phyloP scores from a whole-genome alignment of 2,113 vertebrate species.

The Sprattus sprattus region DNA sequence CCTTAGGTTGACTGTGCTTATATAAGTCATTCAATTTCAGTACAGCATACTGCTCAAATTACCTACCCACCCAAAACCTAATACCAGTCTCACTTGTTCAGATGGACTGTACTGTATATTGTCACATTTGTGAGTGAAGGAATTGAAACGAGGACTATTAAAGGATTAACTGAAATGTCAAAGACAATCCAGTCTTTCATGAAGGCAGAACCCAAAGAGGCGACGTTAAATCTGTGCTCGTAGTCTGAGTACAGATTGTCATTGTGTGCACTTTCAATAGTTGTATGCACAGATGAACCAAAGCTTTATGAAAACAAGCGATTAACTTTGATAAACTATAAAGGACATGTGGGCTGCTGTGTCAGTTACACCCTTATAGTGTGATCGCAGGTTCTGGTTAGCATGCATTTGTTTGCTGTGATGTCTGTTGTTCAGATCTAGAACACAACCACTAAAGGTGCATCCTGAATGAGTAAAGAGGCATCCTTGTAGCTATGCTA shows the following conservation, averaged over 20 bases:
- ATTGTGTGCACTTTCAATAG: too few relatives aligned
- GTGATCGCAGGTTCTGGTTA: neutral
- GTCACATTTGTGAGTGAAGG: neutral
- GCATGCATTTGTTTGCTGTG: neutral
- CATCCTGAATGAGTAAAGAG: too few relatives aligned
- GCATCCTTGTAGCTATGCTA: too few relatives aligned
- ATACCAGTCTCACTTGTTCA: neutral
- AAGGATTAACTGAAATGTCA: neutral
- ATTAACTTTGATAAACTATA: too few relatives aligned
- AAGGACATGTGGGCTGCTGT: neutral
- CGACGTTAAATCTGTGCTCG: neutral
- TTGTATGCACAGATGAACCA: too few relatives aligned
- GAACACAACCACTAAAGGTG: neutral
- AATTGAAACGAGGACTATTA: neutral
- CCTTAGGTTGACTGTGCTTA: neutral
- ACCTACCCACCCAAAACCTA: neutral
- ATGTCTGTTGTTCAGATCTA: neutral
- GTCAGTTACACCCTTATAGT: neutral
- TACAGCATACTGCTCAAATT: neutral
- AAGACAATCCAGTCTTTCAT: neutral
- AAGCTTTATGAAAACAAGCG: too few relatives aligned
- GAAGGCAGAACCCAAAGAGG: neutral
- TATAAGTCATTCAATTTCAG: neutral
- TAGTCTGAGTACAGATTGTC: neutral
- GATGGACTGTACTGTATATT: neutral